Evolutionary conservation across 2,888 invertebrate species (phyloP).

Genomic region (Ecdyonurus torrentis): DNA sequence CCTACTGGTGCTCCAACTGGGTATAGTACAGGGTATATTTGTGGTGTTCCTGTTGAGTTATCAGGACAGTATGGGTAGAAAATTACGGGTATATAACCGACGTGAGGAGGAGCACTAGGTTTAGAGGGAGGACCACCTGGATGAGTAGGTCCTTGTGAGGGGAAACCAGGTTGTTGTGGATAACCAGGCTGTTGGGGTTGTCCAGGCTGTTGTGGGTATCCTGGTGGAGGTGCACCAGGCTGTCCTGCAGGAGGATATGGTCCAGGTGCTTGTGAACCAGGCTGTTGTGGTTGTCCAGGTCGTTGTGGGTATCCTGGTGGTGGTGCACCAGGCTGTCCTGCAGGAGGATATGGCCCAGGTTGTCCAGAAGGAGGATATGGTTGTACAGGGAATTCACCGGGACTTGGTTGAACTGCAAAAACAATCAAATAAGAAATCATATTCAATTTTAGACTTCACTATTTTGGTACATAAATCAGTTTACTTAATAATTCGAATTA

Average conservation of each 20-base stretch:
- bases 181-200: background rate
- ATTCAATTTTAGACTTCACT: no score
- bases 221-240: background rate
- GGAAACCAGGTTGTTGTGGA: background rate
- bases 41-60: constrained; percentile 16
- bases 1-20: background rate
- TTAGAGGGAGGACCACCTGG: background rate
- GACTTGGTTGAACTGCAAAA: no score
- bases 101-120: constrained; percentile 14
- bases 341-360: background rate
- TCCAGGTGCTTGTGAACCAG: background rate
- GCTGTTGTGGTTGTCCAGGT: background rate
- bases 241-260: background rate
- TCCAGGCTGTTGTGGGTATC: background rate
- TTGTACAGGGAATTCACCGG: no score
- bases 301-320: background rate
- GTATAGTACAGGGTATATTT: background rate
- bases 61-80: constrained; percentile 51
- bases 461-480: no score
- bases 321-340: background rate
- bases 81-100: constrained; percentile 53
- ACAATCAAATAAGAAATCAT: no score
- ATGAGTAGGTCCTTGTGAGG: background rate
- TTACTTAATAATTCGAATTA: no score
- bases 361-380: background rate